Conservation (phyloP, 2,113 vertebrate genomes). For the human region DNA sequence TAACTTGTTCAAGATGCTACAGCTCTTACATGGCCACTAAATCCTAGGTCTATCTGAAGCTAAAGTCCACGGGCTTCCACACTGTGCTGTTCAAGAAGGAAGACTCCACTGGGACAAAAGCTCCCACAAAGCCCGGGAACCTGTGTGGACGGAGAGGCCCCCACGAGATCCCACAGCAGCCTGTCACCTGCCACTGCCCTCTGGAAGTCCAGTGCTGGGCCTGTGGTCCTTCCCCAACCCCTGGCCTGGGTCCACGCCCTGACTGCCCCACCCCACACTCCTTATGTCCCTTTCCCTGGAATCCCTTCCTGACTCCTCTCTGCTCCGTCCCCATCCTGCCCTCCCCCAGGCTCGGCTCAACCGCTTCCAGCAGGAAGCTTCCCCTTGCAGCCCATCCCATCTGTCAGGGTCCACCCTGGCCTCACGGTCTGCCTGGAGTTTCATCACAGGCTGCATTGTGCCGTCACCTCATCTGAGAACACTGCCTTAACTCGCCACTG, state of each 20-base stretch:
- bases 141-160: accelerated
- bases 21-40: accelerated
- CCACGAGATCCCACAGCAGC: background rate
- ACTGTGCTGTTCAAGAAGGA: background rate
- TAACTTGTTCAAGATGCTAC: background rate
- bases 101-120: accelerated
- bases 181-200: background rate
- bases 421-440: accelerated
- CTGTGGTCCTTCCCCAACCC: background rate
- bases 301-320: background rate
- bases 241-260: accelerated
- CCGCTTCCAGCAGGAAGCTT: background rate
- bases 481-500: accelerated
- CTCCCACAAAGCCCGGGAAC: accelerated
- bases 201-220: background rate
- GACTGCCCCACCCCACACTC: accelerated
- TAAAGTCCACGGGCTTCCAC: accelerated
- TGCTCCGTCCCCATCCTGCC: too few species aligned
- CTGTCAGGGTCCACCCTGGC: background rate
- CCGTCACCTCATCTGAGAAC: background rate
- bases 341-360: background rate
- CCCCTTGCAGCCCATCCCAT: background rate
- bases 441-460: accelerated
- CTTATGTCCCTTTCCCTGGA: background rate
- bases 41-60: background rate